A percentile compares a stretch with the other conserved stretches of the same genome.
These are phyloP conservation scores for Smittia aterrima DNA, from an alignment of 2,888 invertebrate species.

Conservation along the genomic window DNA sequence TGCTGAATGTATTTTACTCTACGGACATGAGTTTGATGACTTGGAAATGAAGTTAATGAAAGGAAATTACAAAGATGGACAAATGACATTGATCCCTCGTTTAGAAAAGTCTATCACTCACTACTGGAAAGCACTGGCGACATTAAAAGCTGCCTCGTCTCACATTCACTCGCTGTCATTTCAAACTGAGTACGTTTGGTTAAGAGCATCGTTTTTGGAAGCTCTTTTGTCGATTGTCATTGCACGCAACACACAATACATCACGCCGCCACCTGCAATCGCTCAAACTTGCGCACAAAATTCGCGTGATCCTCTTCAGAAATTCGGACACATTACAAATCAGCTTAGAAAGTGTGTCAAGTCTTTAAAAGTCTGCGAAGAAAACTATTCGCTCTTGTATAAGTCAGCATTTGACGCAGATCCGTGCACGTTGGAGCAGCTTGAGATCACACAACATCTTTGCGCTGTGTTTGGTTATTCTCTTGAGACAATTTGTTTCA, in stretches of 20 bases:
- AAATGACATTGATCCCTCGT: constrained; percentile 56
- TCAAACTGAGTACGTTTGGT: constrained; percentile 72
- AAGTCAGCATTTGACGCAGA: constrained; percentile 85
- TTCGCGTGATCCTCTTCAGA: constrained; percentile 72
- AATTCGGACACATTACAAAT: constrained; percentile 75
- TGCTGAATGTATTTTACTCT: constrained; percentile 67
- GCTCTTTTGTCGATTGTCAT: constrained; percentile 54
- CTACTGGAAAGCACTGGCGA: constrained; percentile 65
- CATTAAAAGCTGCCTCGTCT: constrained; percentile 54
- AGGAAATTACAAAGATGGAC: constrained; percentile 28
- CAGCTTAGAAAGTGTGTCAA: constrained; percentile 74
- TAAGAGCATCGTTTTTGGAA: constrained; percentile 74
- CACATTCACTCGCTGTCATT: constrained; percentile 57
- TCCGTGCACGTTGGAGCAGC: constrained; percentile 70
- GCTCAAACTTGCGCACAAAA: constrained; percentile 78
- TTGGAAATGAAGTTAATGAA: constrained; percentile 48
- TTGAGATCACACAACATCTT: constrained; percentile 60
- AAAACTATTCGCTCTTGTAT: constrained; percentile 72
- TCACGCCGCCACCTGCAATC: constrained; percentile 91
- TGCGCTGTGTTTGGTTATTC: constrained; percentile 52
- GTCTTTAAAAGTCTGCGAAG: constrained; percentile 69
- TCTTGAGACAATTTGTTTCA: constrained; percentile 52
- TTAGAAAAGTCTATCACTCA: constrained; percentile 58
- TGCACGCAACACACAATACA: constrained; percentile 61
- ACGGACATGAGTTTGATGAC: constrained; percentile 55